Base-by-base conservation (phyloP, 2,888 invertebrate genomes). In the Platerodrilus igneus region DNA sequence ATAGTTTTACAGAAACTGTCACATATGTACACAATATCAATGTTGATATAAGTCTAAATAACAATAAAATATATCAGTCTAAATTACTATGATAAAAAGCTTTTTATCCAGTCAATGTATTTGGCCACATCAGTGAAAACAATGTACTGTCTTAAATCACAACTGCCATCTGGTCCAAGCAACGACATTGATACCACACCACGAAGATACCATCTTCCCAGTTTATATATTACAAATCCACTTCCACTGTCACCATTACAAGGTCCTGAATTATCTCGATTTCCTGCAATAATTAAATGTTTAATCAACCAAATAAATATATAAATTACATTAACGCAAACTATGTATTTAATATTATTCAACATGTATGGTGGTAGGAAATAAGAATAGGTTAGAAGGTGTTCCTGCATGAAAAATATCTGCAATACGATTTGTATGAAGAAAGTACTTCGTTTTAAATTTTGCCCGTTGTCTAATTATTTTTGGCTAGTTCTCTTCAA, bases 221-320 rank as follows among this genome's bases (percentile, higher is more conserved):
- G 20, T n/a, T 16, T 16, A 4, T 35, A 8, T 11, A 52, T 31
- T 2, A 42, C 19, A 13, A 52, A 46, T 7, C 50, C 52, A 16
- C 47, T 37, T 7, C 52, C 52, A 22, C 51, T 52, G 10, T 52
- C 52, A 2, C 52, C 52, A 23, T 43, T 51, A 25, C 52, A 52
- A 13, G 52, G 52, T 3, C 50, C 52, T 3, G 47, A 25, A 9
- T 45, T 35, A 27, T 48, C 31, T 15, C 37, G 18, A 9, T 26
- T 27, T 9, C 50, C 50, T 50, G 17, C 20, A 37, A 45, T 30
- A 10, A 27, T 17, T 19, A 23, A 5, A 29, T 14, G 15, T 9
- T 3, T 20, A 2, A 2, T 20, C 10, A 7, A 19, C 3, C 11
- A 8, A 14, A 18, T 27, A 32, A 14, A 8, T 15, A 18, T 30